Base-by-base conservation (phyloP, 2,113 vertebrate genomes). In the Lophura nycthemera region DNA sequence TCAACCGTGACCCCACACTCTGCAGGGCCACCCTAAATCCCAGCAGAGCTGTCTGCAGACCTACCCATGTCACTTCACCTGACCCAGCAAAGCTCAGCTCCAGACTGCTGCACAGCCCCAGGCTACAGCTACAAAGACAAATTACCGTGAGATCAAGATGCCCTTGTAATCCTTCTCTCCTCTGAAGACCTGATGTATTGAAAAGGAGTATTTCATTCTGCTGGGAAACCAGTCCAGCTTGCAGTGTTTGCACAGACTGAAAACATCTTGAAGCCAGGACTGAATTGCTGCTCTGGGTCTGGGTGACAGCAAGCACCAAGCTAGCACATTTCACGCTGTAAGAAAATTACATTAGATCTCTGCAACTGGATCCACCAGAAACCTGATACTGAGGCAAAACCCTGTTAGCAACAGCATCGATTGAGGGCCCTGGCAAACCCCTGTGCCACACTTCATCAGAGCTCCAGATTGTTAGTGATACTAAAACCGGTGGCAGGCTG, bases 301-400 rank as follows among this genome's bases (percentile, higher is more conserved):
- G 10, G 17, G 32, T 50, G 43, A 67, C 48, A 54, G 8, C 2
- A 0, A 56, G 10, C 22, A 63, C 14, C 1, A 0, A 6, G 38
- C 27, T 59, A n/a, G 13, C 32, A 12, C n/a, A 83, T 13, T 2
- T 52, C 70, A 69, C 14, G 14, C 8, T 3, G 7, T 13, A 34
- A 66, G 42, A 63, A 88, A 84, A 57, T 5, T 34, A 34, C 11
- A 29, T 16, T 15, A 40, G 29, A 66, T 19, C 34, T 66, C 60
- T 77, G 22, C 54, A 67, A 20, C 32, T 30, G 29, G 45, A 67
- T 45, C 64, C 67, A 40, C 27, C 48, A 54, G 65, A 67, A 60
- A 13, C 22, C 20, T 21, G 76, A 15, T 17, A 42, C 7, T 61
- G 59, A 77, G 16, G 19, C 20, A 24, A 5, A 6, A 50, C 22